Evolutionary conservation across 2,113 vertebrate genomes (phyloP).

Genomic region (Glareola pratincola): DNA sequence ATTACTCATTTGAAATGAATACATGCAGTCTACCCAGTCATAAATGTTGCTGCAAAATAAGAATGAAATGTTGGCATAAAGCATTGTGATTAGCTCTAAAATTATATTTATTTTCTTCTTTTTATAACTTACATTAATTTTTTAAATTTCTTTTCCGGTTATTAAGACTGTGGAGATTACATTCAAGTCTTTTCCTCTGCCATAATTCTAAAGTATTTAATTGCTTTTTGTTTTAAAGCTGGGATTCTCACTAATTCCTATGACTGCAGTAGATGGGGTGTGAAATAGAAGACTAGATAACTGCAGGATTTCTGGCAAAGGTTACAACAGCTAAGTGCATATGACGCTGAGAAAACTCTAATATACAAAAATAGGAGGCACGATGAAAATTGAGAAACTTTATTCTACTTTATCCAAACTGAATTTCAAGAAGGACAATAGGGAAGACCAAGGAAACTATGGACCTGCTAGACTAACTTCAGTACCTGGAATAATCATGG

Average conservation of each 20-base stretch:
- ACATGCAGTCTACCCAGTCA: neutral
- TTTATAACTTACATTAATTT: neutral
- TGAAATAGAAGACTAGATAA: neutral
- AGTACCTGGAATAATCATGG: neutral
- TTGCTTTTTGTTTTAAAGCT: neutral
- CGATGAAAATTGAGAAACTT: neutral
- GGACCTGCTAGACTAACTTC: neutral
- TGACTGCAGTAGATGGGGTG: neutral
- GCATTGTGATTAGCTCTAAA: neutral
- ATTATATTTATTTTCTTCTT: neutral
- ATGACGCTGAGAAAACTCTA: neutral
- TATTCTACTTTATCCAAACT: neutral
- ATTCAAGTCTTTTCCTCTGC: neutral
- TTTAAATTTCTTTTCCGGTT: neutral
- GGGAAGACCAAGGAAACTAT: neutral
- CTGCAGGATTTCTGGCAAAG: neutral
- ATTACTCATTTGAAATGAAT: neutral
- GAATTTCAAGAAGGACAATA: neutral
- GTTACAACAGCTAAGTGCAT: neutral
- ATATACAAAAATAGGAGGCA: neutral
- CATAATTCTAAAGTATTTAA: neutral
- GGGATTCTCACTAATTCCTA: neutral
- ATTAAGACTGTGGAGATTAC: neutral
- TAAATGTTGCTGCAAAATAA: neutral
- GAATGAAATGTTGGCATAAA: neutral